Base-by-base conservation (phyloP, 2,888 invertebrate species). In the Phalera bucephala region DNA sequence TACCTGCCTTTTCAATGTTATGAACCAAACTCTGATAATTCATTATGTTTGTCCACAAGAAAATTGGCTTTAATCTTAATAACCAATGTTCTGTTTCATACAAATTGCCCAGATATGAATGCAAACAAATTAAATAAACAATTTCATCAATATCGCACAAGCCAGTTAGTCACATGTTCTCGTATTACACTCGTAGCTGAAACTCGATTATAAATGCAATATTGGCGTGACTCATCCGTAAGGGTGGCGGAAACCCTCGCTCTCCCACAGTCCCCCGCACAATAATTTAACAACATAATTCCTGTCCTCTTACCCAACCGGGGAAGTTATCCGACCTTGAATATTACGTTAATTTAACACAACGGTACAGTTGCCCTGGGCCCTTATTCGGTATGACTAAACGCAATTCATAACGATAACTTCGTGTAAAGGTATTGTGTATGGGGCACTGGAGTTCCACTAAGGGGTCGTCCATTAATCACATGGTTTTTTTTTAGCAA, bases 231-330 rank as follows among this genome's bases (percentile, higher is more conserved):
- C 47, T 73, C 74, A 64, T 33, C 23, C 44, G 40, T 17, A 5
- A 3, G 41, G 33, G 34, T 50, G 53, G 40, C 36, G 33, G 32
- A 22, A 40, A 13, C 30, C 26, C 45, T 32, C 9, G 9, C 8
- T 8, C 32, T 6, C 34, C 33, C 34, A 47, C 42, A 21, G 33
- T 36, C 30, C 33, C 44, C 43, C 48, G 46, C 37, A 40, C 57
- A 47, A 67, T 75, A 73, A 75, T 72, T 68, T 69, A 71, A 65
- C 60, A 66, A 62, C 61, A 45, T 52, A 58, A 68, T 69, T 70
- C 66, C 60, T 52, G 45, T 45, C 42, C 52, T 58, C 40, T 44
- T 52, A 44, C 40, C 40, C 40, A 40, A 45, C 43, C 52, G 38
- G 45, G 51, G 31, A 54, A 60, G 56, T 62, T 65, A 52, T 36